These are phyloP conservation scores for Ashinkailepas kermadecensis DNA, from an alignment of 2,888 invertebrate genomes.

Conservation along the genomic window DNA sequence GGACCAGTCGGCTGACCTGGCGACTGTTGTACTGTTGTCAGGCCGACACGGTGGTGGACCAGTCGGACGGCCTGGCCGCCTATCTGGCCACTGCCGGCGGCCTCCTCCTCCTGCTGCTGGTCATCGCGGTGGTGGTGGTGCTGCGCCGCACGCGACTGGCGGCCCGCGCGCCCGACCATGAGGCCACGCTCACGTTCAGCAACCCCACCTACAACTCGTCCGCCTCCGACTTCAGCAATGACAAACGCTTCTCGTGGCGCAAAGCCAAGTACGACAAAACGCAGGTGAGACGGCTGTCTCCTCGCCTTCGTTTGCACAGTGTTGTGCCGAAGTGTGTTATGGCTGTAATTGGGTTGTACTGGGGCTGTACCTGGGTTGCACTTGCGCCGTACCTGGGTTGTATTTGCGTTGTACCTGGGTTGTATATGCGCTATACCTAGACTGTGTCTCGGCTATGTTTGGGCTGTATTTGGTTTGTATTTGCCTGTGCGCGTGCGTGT, in stretches of 20 bases:
- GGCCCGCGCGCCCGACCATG: slow-evolving; percentile 36
- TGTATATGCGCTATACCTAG: neutral
- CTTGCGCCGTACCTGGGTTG: neutral
- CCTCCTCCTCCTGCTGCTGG: slow-evolving; percentile 27
- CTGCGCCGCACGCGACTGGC: slow-evolving; percentile 26
- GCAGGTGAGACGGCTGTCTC: neutral
- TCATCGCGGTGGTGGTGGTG: slow-evolving; percentile 27
- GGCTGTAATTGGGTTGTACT: neutral
- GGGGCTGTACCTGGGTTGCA: neutral
- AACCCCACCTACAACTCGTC: slow-evolving; percentile 75
- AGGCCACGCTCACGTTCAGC: slow-evolving; percentile 71
- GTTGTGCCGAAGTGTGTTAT: neutral
- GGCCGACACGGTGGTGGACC: neutral
- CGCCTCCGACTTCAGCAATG: slow-evolving; percentile 46
- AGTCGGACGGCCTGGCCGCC: slow-evolving; percentile 23
- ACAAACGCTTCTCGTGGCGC: slow-evolving; percentile 59
- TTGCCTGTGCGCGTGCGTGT: no score
- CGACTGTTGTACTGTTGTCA: no score
- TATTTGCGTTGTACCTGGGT: neutral
- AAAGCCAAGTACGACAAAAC: slow-evolving; percentile 63
- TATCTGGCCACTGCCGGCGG: slow-evolving; percentile 28
- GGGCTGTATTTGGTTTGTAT: no score
- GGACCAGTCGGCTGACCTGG: no score
- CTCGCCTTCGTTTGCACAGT: neutral
- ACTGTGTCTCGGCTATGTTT: neutral